Evolutionary conservation across 2,113 vertebrate genomes (phyloP).

Genomic region (Taurulus bubalis): DNA sequence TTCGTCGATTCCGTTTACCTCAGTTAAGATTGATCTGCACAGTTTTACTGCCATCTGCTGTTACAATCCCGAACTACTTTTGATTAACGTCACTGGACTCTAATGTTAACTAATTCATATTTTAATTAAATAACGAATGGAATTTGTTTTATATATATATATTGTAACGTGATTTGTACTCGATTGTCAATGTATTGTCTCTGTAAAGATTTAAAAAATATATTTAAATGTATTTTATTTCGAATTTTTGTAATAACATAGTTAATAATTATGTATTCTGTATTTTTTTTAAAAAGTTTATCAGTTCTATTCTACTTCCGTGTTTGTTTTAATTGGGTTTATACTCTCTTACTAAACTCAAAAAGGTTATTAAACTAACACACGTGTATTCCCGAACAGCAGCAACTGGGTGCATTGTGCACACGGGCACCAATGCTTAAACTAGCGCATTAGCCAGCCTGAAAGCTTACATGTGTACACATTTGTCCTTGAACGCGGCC

Average conservation of each 20-base stretch:
- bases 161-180: too few species aligned
- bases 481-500: neutral
- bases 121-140: neutral
- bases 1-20: neutral
- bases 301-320: too few species aligned
- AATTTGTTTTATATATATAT: neutral
- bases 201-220: neutral
- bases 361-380: too few species aligned
- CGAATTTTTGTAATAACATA: neutral
- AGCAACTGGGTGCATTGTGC: too few species aligned
- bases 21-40: neutral
- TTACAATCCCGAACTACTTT: neutral
- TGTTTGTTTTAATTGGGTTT: too few species aligned
- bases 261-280: neutral
- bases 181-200: neutral
- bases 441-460: too few species aligned
- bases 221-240: neutral
- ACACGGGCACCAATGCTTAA: too few species aligned
- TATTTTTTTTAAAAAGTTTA: neutral
- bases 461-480: neutral
- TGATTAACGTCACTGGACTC: neutral
- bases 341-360: too few species aligned
- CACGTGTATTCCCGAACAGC: too few species aligned
- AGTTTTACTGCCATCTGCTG: constrained; percentile 29
- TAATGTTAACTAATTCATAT: neutral